phyloP scores from a whole-genome alignment of 35 echinoderm and acorn worm species.

The Heliocidaris tuberculata region DNA sequence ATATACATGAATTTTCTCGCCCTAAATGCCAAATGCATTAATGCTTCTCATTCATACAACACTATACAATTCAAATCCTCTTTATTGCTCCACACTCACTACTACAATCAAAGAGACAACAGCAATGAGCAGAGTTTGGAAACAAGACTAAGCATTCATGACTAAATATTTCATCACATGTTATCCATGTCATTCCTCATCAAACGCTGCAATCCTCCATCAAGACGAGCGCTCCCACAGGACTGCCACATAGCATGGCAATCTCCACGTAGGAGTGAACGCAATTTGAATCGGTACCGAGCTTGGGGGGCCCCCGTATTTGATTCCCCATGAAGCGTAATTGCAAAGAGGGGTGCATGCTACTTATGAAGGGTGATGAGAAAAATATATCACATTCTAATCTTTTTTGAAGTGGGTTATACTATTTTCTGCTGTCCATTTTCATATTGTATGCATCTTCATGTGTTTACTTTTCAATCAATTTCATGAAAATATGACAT shows the following conservation, averaged over 20 bases:
- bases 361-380: background rate
- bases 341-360: background rate
- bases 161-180: constrained; percentile 18
- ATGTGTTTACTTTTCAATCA: too few species aligned
- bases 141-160: background rate
- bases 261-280: background rate
- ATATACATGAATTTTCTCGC: too few species aligned
- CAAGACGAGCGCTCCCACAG: background rate
- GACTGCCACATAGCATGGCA: background rate
- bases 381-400: background rate
- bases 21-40: too few species aligned
- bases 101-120: background rate
- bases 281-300: background rate
- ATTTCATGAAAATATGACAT: too few species aligned
- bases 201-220: background rate
- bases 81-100: background rate
- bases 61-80: too few species aligned
- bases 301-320: background rate
- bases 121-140: background rate
- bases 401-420: background rate
- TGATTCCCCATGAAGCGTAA: background rate
- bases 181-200: constrained; percentile 2
- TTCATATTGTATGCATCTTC: too few species aligned
- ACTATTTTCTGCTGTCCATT: too few species aligned
- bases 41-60: too few species aligned